Evolutionary conservation across 2,888 invertebrate genomes (phyloP).

Genomic region (Protophormia terraenovae): DNA sequence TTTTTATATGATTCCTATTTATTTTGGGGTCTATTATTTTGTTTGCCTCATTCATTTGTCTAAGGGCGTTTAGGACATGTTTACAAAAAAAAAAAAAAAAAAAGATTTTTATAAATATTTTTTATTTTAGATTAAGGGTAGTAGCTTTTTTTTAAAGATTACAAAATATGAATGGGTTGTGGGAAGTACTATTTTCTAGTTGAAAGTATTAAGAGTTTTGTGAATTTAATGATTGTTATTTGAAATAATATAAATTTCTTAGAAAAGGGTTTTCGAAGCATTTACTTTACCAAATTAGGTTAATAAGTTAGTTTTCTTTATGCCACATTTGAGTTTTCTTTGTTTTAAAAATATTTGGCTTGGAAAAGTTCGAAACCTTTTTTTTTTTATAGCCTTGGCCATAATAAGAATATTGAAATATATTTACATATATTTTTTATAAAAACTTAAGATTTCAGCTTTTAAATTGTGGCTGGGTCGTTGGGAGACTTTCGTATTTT

Average conservation of each 20-base stretch:
- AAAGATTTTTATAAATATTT: neutral
- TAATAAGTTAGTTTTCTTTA: neutral
- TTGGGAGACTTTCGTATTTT: too few species aligned
- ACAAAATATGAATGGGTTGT: neutral
- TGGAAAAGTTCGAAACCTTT: neutral
- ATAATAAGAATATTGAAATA: too few species aligned
- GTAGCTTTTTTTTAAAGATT: neutral
- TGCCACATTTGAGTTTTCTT: neutral
- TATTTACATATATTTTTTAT: too few species aligned
- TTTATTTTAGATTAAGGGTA: neutral
- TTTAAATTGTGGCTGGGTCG: too few species aligned
- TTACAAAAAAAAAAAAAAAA: too few species aligned
- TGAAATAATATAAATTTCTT: neutral
- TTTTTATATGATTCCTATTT: neutral
- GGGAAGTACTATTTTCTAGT: neutral
- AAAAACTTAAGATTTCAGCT: too few species aligned
- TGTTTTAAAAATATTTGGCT: neutral
- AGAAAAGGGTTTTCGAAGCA: neutral
- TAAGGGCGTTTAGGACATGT: neutral
- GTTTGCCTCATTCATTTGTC: neutral
- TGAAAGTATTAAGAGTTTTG: neutral
- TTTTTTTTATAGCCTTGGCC: too few species aligned
- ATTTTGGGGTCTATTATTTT: conserved; percentile 1
- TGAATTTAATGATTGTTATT: neutral
- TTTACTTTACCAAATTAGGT: neutral